These are phyloP conservation scores for Orthosia incerta DNA, from an alignment of 2,888 invertebrate species.

Conservation along the genomic window DNA sequence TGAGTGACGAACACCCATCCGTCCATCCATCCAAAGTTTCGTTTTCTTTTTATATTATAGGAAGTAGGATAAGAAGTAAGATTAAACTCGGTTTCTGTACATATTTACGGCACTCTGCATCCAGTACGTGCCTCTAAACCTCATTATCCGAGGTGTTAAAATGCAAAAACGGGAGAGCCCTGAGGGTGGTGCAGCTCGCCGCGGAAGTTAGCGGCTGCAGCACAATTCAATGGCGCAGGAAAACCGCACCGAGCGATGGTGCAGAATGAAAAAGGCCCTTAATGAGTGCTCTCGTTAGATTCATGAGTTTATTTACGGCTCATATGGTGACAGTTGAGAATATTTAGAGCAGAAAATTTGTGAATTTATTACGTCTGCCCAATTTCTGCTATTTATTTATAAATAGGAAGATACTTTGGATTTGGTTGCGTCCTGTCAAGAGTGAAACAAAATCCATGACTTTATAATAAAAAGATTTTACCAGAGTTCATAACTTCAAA, in stretches of 20 bases:
- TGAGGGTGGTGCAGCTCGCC: conserved; percentile 75
- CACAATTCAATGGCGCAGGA: conserved; percentile 82
- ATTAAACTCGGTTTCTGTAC: conserved; percentile 48
- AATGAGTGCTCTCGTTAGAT: conserved; percentile 84
- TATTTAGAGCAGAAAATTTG: conserved; percentile 4
- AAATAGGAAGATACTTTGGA: background rate
- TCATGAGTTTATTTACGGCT: conserved; percentile 67
- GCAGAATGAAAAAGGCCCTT: conserved; percentile 78
- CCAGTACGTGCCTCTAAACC: conserved; percentile 75
- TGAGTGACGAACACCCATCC: no score
- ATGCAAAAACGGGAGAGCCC: conserved; percentile 80
- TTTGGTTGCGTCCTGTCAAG: background rate
- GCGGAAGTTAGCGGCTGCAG: conserved; percentile 79
- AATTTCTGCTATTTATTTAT: background rate
- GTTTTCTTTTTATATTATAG: no score
- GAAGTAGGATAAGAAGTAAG: no score
- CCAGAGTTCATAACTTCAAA: background rate
- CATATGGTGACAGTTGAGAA: conserved; percentile 34
- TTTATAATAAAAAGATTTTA: background rate
- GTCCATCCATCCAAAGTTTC: no score
- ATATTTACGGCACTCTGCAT: conserved; percentile 65
- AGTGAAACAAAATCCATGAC: background rate
- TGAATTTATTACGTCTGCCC: background rate
- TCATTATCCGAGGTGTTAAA: conserved; percentile 85
- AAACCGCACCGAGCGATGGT: conserved; percentile 78